Evolutionary conservation across 1,140 invertebrate genomes (phyloP).

Genomic region (Papilio polytes): DNA sequence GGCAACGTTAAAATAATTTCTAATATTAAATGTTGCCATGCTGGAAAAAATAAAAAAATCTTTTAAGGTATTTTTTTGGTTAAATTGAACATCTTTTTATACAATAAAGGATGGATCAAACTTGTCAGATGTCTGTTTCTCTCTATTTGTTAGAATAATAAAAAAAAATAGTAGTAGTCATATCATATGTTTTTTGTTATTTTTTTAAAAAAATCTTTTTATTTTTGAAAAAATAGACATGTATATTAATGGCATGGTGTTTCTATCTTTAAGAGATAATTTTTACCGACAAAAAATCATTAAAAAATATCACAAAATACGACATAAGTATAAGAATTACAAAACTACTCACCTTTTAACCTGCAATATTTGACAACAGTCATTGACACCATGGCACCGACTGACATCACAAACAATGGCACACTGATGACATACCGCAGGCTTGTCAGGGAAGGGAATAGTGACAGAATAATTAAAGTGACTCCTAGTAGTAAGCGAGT

Average conservation of each 20-base stretch:
- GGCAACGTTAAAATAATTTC: slow-evolving; percentile 54
- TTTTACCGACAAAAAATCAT: too few species aligned
- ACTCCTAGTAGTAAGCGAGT: slow-evolving; percentile 49
- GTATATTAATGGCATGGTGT: too few species aligned
- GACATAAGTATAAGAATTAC: not conserved
- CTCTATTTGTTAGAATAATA: too few species aligned
- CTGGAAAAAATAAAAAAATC: slow-evolving; percentile 35
- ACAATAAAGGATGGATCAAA: too few species aligned
- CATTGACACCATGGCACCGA: slow-evolving; percentile 47
- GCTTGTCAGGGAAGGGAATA: slow-evolving; percentile 40
- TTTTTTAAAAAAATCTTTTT: too few species aligned
- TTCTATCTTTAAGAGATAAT: too few species aligned
- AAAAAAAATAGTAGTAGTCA: too few species aligned
- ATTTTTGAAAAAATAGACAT: too few species aligned
- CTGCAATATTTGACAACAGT: slow-evolving; percentile 51
- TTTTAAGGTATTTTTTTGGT: not conserved
- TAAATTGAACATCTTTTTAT: too few species aligned
- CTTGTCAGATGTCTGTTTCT: too few species aligned
- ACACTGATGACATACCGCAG: slow-evolving; percentile 59
- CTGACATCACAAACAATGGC: slow-evolving; percentile 52
- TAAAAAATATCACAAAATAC: too few species aligned
- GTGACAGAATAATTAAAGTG: slow-evolving; percentile 40
- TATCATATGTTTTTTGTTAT: too few species aligned
- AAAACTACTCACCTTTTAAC: slow-evolving; percentile 52
- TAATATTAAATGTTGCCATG: slow-evolving; percentile 61